phyloP scores from a whole-genome alignment of 2,888 invertebrate species.

The Coleophora flavipennella region DNA sequence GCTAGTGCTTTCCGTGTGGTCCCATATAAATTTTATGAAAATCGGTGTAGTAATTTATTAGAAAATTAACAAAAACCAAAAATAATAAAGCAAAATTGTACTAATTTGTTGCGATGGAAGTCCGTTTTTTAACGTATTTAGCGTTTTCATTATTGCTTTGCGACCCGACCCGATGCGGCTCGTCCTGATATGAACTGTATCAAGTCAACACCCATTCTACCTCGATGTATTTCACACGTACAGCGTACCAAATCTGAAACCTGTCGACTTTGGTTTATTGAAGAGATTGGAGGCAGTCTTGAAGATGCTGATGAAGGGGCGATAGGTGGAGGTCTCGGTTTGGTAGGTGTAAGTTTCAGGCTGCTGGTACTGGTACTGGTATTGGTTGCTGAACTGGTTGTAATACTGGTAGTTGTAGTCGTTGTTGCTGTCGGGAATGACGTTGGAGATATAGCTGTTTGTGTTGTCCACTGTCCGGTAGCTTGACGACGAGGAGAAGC shows the following conservation, averaged over 20 bases:
- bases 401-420: slow-evolving; percentile 56
- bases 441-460: slow-evolving; percentile 67
- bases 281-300: slow-evolving; percentile 59
- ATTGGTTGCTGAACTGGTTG: slow-evolving; percentile 52
- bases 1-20: no score
- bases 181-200: no score
- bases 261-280: slow-evolving; percentile 52
- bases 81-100: no score
- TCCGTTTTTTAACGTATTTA: no score
- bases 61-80: no score
- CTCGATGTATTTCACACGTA: slow-evolving; percentile 39
- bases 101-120: no score
- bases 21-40: no score
- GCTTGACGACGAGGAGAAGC: slow-evolving; percentile 52
- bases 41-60: no score
- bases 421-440: slow-evolving; percentile 67
- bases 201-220: neutral
- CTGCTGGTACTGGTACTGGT: slow-evolving; percentile 45
- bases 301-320: slow-evolving; percentile 61
- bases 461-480: slow-evolving; percentile 55
- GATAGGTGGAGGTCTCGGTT: slow-evolving; percentile 49
- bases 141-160: no score
- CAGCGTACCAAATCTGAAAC: slow-evolving; percentile 54
- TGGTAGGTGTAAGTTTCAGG: slow-evolving; percentile 36
- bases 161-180: no score